These are phyloP conservation scores for Euplexia lucipara DNA, from an alignment of 2,888 invertebrate genomes.

Conservation along the genomic window DNA sequence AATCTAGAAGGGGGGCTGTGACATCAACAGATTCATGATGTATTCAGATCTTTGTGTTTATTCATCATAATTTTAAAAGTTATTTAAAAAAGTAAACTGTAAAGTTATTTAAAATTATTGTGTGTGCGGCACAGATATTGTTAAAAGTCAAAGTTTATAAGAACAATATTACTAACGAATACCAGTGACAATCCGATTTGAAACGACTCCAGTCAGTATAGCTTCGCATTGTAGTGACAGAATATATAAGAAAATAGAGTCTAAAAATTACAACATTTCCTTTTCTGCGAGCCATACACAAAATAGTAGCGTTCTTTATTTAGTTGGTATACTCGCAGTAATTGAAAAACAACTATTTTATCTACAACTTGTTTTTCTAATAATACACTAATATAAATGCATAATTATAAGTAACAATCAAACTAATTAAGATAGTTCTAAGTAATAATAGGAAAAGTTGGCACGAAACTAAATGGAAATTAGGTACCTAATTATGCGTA, in stretches of 20 bases:
- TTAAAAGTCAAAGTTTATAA: not conserved
- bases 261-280: slow-evolving; percentile 18
- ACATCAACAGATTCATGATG: not conserved
- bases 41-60: slow-evolving; percentile 32
- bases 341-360: slow-evolving; percentile 25
- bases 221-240: not conserved
- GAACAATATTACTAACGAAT: slow-evolving; percentile 4
- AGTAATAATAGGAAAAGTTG: slow-evolving; percentile 38
- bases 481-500: slow-evolving; percentile 47
- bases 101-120: too few species aligned
- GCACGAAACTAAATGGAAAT: slow-evolving; percentile 52
- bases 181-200: slow-evolving; percentile 21
- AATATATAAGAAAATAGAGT: slow-evolving; percentile 20
- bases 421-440: slow-evolving; percentile 45
- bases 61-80: too few species aligned
- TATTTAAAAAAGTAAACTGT: too few species aligned
- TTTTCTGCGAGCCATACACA: not conserved
- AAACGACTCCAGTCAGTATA: not conserved
- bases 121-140: not conserved
- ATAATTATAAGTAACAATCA: slow-evolving; percentile 35
- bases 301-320: not conserved
- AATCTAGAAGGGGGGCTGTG: not conserved
- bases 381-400: slow-evolving; percentile 37
- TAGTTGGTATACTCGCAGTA: not conserved
- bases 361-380: slow-evolving; percentile 3